phyloP scores from a whole-genome alignment of 1,140 invertebrate species.

The Drosophila punjabiensis region DNA sequence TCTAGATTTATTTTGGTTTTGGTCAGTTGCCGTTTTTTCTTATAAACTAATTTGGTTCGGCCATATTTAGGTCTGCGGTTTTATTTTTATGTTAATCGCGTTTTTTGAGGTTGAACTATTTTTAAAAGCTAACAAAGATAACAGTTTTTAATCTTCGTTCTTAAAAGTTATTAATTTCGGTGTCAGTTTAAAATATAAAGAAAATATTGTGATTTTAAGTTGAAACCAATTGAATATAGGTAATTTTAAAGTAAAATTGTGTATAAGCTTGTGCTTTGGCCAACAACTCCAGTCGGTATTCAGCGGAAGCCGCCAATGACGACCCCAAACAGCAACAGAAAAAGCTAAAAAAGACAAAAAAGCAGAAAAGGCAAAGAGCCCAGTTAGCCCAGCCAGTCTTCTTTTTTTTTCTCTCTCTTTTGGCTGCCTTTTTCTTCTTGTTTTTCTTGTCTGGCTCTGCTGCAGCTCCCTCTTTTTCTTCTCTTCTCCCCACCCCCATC shows the following conservation, averaged over 20 bases:
- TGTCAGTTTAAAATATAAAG: neutral
- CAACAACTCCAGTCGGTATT: conserved; percentile 20
- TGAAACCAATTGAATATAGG: neutral
- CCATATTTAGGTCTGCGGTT: conserved; percentile 8
- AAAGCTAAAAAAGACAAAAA: conserved; percentile 48
- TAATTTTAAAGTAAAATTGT: neutral
- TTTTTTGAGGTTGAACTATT: neutral
- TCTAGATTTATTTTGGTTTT: neutral
- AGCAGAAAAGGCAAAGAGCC: conserved; percentile 51
- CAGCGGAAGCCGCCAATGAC: conserved; percentile 78
- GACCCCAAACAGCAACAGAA: conserved; percentile 57
- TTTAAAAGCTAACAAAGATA: neutral
- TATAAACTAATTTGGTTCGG: too few relatives aligned
- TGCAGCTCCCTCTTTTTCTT: conserved; percentile 24
- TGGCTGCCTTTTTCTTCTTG: conserved; percentile 32
- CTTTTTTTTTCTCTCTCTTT: conserved; percentile 39
- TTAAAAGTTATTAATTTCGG: neutral
- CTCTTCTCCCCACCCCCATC: neutral
- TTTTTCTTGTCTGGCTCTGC: conserved; percentile 53
- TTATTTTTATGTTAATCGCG: neutral
- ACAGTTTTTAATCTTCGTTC: neutral
- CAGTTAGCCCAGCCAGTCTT: conserved; percentile 37
- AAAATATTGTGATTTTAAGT: neutral
- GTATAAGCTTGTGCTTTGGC: conserved; percentile 12
- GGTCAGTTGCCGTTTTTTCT: too few relatives aligned